Conservation (phyloP, 2,113 vertebrate genomes). For the Ahaetulla prasina region DNA sequence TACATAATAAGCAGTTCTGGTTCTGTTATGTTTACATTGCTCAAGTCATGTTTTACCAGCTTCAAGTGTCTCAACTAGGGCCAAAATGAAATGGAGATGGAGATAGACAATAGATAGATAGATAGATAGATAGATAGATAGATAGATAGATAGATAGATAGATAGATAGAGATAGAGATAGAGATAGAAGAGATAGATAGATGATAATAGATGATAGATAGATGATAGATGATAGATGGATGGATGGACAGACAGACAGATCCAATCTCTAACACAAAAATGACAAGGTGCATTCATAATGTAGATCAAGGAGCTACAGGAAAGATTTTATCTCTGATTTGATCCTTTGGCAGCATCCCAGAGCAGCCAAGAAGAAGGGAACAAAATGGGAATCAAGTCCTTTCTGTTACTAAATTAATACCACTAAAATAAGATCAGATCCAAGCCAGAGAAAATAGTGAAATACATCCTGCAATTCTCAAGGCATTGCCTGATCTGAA, state of each 20-base stretch:
- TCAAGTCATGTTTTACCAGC: background rate
- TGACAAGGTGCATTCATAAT: background rate
- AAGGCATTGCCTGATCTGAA: background rate
- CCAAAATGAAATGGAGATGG: background rate
- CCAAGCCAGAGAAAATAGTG: rapidly evolving
- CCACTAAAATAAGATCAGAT: background rate
- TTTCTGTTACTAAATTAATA: slow-evolving; percentile 24
- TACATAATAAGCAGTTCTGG: background rate
- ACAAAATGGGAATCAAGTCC: slow-evolving; percentile 4
- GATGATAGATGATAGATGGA: background rate
- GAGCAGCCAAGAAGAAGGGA: slow-evolving; percentile 2
- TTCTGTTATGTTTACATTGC: background rate
- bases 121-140: background rate
- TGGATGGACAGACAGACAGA: background rate
- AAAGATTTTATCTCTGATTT: background rate
- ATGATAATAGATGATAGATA: too few relatives aligned
- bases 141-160: background rate
- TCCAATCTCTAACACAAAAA: background rate
- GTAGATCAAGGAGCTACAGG: background rate
- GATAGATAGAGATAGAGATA: too few relatives aligned
- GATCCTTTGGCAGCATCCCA: background rate
- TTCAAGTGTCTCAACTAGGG: background rate
- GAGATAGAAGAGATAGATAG: too few relatives aligned
- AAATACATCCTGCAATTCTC: background rate
- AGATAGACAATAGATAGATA: background rate